Base-by-base conservation (phyloP, 2,113 vertebrate species). In the Lasiurus cinereus region DNA sequence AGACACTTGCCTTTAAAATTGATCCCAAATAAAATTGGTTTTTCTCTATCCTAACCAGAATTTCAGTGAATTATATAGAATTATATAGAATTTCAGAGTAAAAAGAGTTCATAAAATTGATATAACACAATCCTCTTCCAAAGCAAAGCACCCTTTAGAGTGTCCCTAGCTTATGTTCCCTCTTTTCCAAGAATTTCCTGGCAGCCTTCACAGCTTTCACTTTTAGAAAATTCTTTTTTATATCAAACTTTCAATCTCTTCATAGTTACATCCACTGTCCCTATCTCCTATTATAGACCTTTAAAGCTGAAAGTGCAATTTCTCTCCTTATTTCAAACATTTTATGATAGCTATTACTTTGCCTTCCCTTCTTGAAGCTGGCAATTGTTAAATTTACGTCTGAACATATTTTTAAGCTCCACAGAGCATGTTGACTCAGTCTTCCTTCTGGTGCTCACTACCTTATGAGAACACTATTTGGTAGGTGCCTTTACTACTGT, bases 181-280 rank as follows among this genome's bases (percentile, higher is more conserved):
- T 33, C 29, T 90, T 70, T 67, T 27, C 56, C 21, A 64, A 24
- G 43, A 83, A 83, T 46, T 64, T 29, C 19, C 22, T 94, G 80
- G n/a, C 27, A 92, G n/a, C 22, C n/a, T 78, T 52, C 90, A 78
- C 15, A 83, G 11, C 66, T 90, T 83, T 79, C n/a, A 62, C 15
- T 54, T 87, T 79, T 22, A 54, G 70, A 76, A 80, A 95, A 18
- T 59, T 80, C 33, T 70, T 83, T 80, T 31, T 88, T 67, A 27
- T 29, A 48, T 62, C 24, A 59, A 27, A 72, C 46, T 91, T 39
- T 59, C 29, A 31, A 1, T 82, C 46, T 97, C 64, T 64, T 46
- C 15, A 66, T 15, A 83, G 50, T 87, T 80, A 73, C 18, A 31
- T 46, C 13, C 33, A 18, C 50, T 80, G 70, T 43, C 73, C 18